Base-by-base conservation (phyloP, 2,797 vertebrate genomes). In the Danionella dracula region DNA sequence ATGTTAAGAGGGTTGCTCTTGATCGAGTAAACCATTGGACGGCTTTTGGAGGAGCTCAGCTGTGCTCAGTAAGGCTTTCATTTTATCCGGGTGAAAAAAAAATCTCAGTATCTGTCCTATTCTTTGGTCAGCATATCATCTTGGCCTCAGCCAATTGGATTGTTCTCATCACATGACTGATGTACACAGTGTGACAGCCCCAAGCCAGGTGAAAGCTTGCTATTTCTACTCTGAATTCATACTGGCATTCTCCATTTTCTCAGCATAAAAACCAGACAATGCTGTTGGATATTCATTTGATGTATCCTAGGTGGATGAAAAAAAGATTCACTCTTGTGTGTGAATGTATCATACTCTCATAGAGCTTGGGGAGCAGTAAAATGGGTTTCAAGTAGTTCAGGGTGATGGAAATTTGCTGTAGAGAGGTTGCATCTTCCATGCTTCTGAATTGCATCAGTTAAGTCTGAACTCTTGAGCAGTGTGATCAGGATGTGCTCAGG, bases 91-190 rank as follows among this genome's bases (percentile, higher is more conserved):
- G 19, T 58, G 46, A 69, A 75, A n/a, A n/a, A n/a, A n/a, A 70
- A 75, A 73, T 70, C 60, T 9, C 23, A 31, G 40, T 72, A 74
- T 68, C 66, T 76, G 65, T 46, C 29, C 71, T 72, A 54, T 68
- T 71, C 56, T 71, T 54, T 69, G 66, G 69, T 74, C 73, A 73
- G 75, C 73, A 48, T 45, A 67, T 77, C 64, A 29, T 19, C 64
- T 34, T 19, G 37, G 13, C 45, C 42, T 40, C 42, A 69, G 60
- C 49, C 63, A 64, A 57, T 70, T 19, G 35, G 15, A 59, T 51
- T 65, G 37, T 61, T 50, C 51, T 32, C 59, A 57, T 74, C 68
- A 73, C 61, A 64, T 51, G 66, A 61, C 55, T 72, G 75, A 70
- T 66, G 45, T 59, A 57, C 49, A 29, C 45, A 51, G 55, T 40